Evolutionary conservation across 2,888 invertebrate genomes (phyloP).

Genomic region (Pristionchus exspectatus): DNA sequence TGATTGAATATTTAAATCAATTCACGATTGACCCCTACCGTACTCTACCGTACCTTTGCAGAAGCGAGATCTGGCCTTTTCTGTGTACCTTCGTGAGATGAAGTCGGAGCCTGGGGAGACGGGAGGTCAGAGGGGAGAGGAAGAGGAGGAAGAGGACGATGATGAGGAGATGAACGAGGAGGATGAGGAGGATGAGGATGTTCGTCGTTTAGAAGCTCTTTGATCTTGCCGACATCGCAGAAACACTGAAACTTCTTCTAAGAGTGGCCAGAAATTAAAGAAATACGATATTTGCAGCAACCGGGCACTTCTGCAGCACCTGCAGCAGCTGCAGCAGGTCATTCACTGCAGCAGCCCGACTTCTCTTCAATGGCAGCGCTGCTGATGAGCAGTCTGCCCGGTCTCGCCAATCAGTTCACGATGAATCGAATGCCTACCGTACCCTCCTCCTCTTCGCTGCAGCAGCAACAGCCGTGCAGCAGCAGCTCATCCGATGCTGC

Average conservation of each 20-base stretch:
- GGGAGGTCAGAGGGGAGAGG: conserved; percentile 11
- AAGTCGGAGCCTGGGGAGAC: neutral
- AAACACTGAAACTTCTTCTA: no score
- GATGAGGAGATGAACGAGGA: conserved; percentile 34
- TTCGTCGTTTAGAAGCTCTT: neutral
- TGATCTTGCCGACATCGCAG: neutral
- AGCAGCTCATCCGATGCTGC: neutral
- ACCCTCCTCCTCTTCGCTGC: neutral
- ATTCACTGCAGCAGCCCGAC: neutral
- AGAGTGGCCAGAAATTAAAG: neutral
- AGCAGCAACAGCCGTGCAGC: conserved; percentile 6
- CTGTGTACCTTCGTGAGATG: conserved; percentile 43
- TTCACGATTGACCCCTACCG: neutral
- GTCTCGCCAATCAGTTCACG: conserved; percentile 1
- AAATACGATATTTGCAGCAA: neutral
- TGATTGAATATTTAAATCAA: neutral
- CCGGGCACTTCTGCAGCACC: neutral
- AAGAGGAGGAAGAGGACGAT: conserved; percentile 19
- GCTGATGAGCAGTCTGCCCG: neutral
- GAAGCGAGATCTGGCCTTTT: conserved; percentile 46
- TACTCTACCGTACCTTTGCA: neutral
- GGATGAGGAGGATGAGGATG: conserved; percentile 24
- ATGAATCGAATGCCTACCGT: neutral
- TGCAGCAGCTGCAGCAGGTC: neutral
- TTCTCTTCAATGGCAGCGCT: neutral